Conservation (phyloP, 2,797 vertebrate genomes). For the Pangasius mekongensis region DNA sequence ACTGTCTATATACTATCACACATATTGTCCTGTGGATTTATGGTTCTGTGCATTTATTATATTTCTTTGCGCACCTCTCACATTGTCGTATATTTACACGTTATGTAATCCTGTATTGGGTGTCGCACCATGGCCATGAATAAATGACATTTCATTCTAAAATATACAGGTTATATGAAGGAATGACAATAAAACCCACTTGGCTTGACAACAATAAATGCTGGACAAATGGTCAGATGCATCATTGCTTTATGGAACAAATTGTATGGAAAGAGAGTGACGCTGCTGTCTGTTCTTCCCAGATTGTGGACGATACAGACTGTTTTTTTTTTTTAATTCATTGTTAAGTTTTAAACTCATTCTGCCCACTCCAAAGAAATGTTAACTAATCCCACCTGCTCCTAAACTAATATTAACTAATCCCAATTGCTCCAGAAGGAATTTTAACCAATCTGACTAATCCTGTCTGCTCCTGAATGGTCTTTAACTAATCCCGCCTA, state of each 20-base stretch:
- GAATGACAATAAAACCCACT: neutral
- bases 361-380: neutral
- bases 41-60: neutral
- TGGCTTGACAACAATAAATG: conserved; percentile 3
- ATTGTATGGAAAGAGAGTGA: conserved; percentile 16
- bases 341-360: neutral
- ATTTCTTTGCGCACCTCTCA: neutral
- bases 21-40: neutral
- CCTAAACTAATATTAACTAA: neutral
- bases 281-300: conserved; percentile 2
- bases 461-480: neutral
- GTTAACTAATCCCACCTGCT: neutral
- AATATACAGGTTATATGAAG: neutral
- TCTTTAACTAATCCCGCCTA: neutral
- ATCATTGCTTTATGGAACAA: conserved; percentile 7
- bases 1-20: neutral
- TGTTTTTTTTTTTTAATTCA: neutral
- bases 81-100: neutral
- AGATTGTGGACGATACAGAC: neutral
- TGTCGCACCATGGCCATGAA: neutral
- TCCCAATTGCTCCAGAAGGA: neutral
- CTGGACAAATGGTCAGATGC: conserved; percentile 14
- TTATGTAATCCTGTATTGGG: neutral
- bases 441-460: neutral
- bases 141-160: neutral